These are phyloP conservation scores for Fopius arisanus DNA, from an alignment of 1,140 invertebrate species.

Conservation along the genomic window DNA sequence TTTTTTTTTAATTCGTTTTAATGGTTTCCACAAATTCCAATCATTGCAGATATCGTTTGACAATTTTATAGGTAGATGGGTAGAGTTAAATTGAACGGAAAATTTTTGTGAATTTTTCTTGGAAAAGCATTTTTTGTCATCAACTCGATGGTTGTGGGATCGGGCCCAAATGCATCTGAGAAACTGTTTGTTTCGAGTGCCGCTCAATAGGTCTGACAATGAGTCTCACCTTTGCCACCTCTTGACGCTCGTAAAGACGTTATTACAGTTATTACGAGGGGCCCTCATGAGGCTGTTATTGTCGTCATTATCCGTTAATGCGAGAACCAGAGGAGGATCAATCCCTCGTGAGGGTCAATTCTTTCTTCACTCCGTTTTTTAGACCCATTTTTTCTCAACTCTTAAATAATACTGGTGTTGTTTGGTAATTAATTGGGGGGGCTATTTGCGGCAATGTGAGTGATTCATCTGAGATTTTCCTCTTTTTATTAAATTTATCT, in stretches of 20 bases:
- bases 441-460: slow-evolving; percentile 26
- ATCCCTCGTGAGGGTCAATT: background rate
- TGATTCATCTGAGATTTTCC: background rate
- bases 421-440: background rate
- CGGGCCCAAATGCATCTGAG: slow-evolving; percentile 18
- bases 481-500: too few species aligned
- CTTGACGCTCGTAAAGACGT: slow-evolving; percentile 39
- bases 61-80: too few species aligned
- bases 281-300: slow-evolving; percentile 33
- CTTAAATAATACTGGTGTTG: background rate
- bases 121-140: background rate
- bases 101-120: too few species aligned
- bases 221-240: slow-evolving; percentile 32
- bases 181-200: slow-evolving; percentile 25
- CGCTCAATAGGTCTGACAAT: slow-evolving; percentile 32
- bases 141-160: background rate
- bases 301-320: slow-evolving; percentile 37
- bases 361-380: slow-evolving; percentile 2
- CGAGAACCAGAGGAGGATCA: background rate
- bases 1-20: too few species aligned
- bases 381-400: background rate
- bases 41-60: too few species aligned
- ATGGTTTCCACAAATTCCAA: too few species aligned
- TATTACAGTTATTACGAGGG: slow-evolving; percentile 41
- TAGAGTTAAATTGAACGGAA: too few species aligned